Evolutionary conservation across 2,113 vertebrate genomes (phyloP), one percentile per base, ranked within the genome.

Genomic region (Stomatorhinus ivindoensis): DNA sequence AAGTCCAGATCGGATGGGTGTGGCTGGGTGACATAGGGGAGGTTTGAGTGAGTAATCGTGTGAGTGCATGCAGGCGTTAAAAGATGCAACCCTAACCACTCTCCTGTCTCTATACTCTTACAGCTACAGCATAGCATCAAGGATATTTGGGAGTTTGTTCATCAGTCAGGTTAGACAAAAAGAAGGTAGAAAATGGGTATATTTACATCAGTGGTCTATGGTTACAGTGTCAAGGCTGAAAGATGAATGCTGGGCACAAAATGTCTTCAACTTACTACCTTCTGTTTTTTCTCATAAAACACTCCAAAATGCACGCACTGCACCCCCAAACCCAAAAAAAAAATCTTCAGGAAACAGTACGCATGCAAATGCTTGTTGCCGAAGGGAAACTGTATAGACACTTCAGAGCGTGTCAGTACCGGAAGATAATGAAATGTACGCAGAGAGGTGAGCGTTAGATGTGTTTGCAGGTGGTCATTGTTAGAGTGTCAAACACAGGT

Each of bases 1-100:
- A 93, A 94, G 93, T 91, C 88, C 90, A 93, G 94, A 94, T 95
- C 94, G 94, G 92, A 93, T 94, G 93, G 94, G 94, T 92, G 39
- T 58, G 90, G 86, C 90, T 92, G 92, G 90, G 92, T 91, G 90
- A 88, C 44, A 91, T 7, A 35, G 87, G 39, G 58, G 42, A 65
- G 42, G 53, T 44, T 27, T 89, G 89, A 51, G 87, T 82, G 86
- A 93, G 61, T 19, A 80, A 46, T 27, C 27, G 5, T 58, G 80
- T 65, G 84, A 88, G 80, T 35, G 87, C 92, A 90, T 89, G 88
- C 46, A 9, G 13, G 88, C 89, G 90, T 88, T 90, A 88, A 51
- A 87, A 10, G 88, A 21, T 53, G 24, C 84, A 83, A 87, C 65
- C 51, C 15, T 53, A 86, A 31, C 31, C n/a, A 15, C 10, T 65